Evolutionary conservation across 37 sponge, comb jelly and placozoan species (phyloP).

Genomic region (Theonella swinhoei): DNA sequence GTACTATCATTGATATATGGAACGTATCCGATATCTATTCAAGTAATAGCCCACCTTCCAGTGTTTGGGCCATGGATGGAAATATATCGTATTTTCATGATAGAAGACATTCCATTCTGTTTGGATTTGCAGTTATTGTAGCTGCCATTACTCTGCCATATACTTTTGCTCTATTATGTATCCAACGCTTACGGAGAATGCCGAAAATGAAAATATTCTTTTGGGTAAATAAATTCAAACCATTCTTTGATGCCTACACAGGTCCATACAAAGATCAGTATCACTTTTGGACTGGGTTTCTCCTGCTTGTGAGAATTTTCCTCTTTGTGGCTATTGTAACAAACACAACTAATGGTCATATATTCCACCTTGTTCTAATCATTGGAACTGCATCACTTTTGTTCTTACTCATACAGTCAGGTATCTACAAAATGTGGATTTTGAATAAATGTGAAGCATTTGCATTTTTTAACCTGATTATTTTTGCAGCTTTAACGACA

Average conservation of each 20-base stretch:
- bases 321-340: neutral
- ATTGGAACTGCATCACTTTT: neutral
- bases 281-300: constrained; percentile 28
- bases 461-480: neutral
- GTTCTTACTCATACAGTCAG: neutral
- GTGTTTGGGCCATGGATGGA: neutral
- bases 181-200: neutral
- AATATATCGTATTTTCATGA: neutral
- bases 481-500: neutral
- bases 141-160: neutral
- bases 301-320: neutral
- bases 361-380: neutral
- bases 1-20: neutral
- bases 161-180: constrained; percentile 7
- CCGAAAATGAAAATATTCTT: neutral
- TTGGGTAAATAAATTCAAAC: constrained; percentile 24
- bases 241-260: constrained; percentile 28
- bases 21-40: neutral
- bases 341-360: neutral
- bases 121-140: neutral
- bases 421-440: neutral
- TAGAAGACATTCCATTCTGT: constrained; percentile 6
- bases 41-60: no score
- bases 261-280: neutral
- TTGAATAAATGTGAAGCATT: neutral